phyloP scores from a whole-genome alignment of 2,888 invertebrate genomes.

The Zhuqinia jingwanae region DNA sequence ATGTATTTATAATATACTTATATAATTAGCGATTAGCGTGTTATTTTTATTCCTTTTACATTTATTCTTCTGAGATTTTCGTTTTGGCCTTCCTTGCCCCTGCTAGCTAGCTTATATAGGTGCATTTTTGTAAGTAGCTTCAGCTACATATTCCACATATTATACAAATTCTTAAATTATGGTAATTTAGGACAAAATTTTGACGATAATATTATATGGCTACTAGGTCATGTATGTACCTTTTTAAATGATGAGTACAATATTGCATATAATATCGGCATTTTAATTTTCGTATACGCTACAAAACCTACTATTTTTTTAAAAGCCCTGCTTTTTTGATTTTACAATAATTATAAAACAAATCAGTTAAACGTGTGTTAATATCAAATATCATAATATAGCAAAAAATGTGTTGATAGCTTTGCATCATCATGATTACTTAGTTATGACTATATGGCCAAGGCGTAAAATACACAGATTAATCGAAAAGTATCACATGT shows the following conservation, averaged over 20 bases:
- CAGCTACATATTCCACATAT: too few relatives aligned
- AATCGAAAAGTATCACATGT: slow-evolving; percentile 62
- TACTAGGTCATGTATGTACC: slow-evolving; percentile 28
- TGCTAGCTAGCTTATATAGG: too few relatives aligned
- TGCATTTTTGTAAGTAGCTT: too few relatives aligned
- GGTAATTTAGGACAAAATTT: too few relatives aligned
- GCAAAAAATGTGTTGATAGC: background rate
- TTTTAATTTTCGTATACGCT: slow-evolving; percentile 19
- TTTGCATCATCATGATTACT: background rate
- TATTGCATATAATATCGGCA: slow-evolving; percentile 27
- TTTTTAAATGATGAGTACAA: slow-evolving; percentile 10
- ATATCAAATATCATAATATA: too few relatives aligned
- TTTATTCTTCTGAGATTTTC: too few relatives aligned
- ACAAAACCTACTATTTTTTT: background rate
- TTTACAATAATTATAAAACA: slow-evolving; percentile 5
- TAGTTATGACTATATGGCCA: background rate
- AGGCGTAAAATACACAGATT: slow-evolving; percentile 50
- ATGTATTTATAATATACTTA: too few relatives aligned
- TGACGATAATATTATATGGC: slow-evolving; percentile 28
- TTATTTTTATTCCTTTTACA: too few relatives aligned
- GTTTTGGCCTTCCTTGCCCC: too few relatives aligned
- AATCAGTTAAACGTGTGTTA: background rate
- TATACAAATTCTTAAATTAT: too few relatives aligned
- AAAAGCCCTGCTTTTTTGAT: slow-evolving; percentile 54
- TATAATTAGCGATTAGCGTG: too few relatives aligned